Evolutionary conservation across 92 coral and sea anemone genomes (phyloP), one percentile per base, ranked within the genome.

Genomic region (Desmophyllum pertusum): DNA sequence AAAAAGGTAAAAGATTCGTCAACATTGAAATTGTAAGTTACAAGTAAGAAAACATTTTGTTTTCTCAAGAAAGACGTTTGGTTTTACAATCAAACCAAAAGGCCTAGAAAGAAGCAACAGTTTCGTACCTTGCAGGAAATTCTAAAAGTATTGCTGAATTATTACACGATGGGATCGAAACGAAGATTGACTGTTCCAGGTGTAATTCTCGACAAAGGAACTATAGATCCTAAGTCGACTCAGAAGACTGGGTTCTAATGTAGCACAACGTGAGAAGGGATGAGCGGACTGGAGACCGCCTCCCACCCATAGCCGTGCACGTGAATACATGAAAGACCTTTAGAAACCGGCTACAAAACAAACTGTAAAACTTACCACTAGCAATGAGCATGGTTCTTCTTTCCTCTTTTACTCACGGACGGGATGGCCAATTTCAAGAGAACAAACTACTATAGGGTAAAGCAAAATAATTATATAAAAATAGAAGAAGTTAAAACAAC

Each of bases 271-370:
- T 57, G 78, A 45, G 78, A 73, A 42, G 59, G 61, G 62, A 8
- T 42, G 4, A 45, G 37, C 61, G 57, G 78, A 73, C 61, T 45
- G 23, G 38, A 21, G 41, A 73, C 78, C 57, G 78, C 78, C 23
- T 73, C 78, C 78, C 78, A 59, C 59, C 78, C 59, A 73, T 43
- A 73, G 78, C 78, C 3, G 41, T 73, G 78, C 78, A 23, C n/a
- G n/a, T n/a, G n/a, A n/a, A n/a, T n/a, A n/a, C 18, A 21, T 48
- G 0, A 48, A 48, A 46, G 14, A 21, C 53, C 53, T 48, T 14
- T 3, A 14, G 4, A 15, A 48, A 48, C 53, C 18, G 53, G 19
- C 53, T 13, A 48, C n/a, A 46, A 46, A 48, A 48, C 21, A 4
- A 14, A 17, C 4, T 5, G 19, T 0, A 55, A 55, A 23, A 21